phyloP scores from a whole-genome alignment of 2,113 vertebrate species.

The Thryonomys swinderianus region DNA sequence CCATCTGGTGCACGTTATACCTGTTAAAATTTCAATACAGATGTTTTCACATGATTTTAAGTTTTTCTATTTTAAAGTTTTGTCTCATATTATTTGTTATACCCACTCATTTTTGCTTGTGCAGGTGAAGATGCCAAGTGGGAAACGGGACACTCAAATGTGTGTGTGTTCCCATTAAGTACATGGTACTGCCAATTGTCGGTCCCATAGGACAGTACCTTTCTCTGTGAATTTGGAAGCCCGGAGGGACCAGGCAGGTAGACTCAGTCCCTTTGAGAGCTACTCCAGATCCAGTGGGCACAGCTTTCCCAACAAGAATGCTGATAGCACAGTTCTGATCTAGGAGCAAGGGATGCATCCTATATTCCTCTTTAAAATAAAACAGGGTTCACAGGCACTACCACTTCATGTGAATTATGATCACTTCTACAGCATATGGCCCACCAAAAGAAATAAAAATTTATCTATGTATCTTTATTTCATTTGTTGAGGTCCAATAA shows the following conservation, averaged over 20 bases:
- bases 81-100: not conserved
- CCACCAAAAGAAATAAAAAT: conserved; percentile 22
- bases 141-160: not conserved
- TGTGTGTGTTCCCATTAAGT: not conserved
- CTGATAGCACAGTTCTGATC: not conserved
- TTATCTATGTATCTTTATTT: conserved; percentile 53
- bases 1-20: not conserved
- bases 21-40: not conserved
- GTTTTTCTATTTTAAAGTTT: not conserved
- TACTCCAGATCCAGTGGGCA: rapidly evolving
- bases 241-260: not conserved
- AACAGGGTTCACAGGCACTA: not conserved
- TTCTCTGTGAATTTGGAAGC: not conserved
- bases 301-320: too few species aligned
- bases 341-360: not conserved
- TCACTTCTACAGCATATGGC: conserved; percentile 8
- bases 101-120: not conserved
- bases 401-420: not conserved
- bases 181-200: not conserved
- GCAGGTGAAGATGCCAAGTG: not conserved
- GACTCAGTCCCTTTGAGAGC: not conserved
- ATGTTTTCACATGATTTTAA: not conserved
- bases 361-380: not conserved
- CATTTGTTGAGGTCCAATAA: conserved; percentile 54
- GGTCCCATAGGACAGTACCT: not conserved